Evolutionary conservation across 2,113 vertebrate genomes (phyloP), one percentile per base, ranked within the genome.

Genomic region (Cnemophilus loriae): DNA sequence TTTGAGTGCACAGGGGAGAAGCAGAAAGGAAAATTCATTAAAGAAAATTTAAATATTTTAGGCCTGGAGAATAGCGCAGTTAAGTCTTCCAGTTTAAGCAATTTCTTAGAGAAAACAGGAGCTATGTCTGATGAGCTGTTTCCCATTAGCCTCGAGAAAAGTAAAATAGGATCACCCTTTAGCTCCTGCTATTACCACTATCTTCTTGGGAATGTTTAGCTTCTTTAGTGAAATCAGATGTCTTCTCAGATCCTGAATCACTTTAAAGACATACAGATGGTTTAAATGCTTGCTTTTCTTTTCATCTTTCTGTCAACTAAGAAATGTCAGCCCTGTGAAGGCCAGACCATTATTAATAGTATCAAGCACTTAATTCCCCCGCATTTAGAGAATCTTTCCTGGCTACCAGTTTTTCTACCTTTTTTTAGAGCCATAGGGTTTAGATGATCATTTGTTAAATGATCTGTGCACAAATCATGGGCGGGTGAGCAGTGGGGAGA

Each of bases 221-320:
- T 95, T 71, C 73, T 65, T 94, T 82, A 92, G 56, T 73, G 93
- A 87, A 95, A 95, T 96, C 93, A 96, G 84, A 93, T 96, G 95
- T 84, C 78, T 33, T 73, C 57, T 68, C 49, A 75, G 68, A 90
- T 60, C n/a, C 50, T 52, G 87, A 88, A 87, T 80, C 76, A 75
- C 47, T 93, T 94, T 89, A 96, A 93, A 95, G 77, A 85, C 61
- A 73, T 73, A 81, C 84, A 96, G 60, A 95, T 92, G 80, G 64
- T 64, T 19, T 61, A 82, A 88, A 93, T 44, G 53, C 53, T 95
- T 89, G 56, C 53, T 96, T 88, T 79, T 33, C 57, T 96, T 96
- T 93, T 96, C 61, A 92, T 93, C 77, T 61, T 63, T 71, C 67
- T 74, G 70, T 70, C 94, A 91, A 30, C 70, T 41, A 64, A 85